Conservation (phyloP, 2,113 vertebrate species). For the Hyperopisus bebe region DNA sequence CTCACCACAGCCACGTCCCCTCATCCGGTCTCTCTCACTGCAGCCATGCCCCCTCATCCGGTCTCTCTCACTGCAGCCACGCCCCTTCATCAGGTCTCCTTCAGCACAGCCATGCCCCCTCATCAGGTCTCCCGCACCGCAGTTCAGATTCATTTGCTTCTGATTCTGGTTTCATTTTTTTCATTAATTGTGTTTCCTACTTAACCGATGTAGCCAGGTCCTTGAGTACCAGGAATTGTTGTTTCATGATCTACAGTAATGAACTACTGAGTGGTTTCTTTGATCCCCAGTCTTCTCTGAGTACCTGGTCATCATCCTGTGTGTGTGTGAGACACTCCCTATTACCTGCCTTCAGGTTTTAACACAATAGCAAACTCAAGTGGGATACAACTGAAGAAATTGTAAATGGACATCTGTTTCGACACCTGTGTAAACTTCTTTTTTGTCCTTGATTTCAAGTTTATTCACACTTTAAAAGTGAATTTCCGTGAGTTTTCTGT, state of each 20-base stretch:
- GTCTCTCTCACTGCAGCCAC: background rate
- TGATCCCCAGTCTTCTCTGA: too few relatives aligned
- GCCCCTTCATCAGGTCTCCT: background rate
- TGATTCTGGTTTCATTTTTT: background rate
- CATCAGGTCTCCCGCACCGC: background rate
- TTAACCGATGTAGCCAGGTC: background rate
- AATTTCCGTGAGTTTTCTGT: background rate
- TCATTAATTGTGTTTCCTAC: background rate
- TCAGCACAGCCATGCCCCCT: background rate
- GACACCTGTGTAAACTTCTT: background rate
- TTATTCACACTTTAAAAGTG: background rate
- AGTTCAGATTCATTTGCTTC: background rate
- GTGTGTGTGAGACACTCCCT: too few relatives aligned
- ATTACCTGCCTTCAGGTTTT: too few relatives aligned
- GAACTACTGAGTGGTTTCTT: background rate
- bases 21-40: too few relatives aligned
- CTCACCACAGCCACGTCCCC: too few relatives aligned
- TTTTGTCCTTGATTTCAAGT: background rate
- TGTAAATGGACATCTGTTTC: background rate
- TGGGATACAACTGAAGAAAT: too few relatives aligned
- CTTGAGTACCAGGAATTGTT: too few relatives aligned
- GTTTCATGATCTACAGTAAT: too few relatives aligned
- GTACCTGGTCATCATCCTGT: too few relatives aligned
- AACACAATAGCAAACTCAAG: too few relatives aligned
- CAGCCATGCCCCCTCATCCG: too few relatives aligned